Percentiles rank a stretch among this genome's conserved stretches.
These are phyloP conservation scores for Chlamydotis undulata DNA, from an alignment of 2,113 vertebrate species.

Conservation along the genomic window DNA sequence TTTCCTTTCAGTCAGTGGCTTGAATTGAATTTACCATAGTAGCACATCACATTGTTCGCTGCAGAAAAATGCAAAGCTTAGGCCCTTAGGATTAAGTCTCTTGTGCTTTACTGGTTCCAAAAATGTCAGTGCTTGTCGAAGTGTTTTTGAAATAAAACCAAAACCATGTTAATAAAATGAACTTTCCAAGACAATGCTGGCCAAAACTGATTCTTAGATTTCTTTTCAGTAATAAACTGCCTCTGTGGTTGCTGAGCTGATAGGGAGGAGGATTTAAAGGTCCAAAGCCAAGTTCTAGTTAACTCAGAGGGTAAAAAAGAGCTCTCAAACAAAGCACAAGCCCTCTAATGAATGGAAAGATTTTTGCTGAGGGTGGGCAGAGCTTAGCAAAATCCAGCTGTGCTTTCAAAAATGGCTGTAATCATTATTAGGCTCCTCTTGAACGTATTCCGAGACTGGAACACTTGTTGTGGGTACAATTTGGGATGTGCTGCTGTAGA, in stretches of 20 bases:
- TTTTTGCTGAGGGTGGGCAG: not conserved
- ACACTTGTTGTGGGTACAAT: not conserved
- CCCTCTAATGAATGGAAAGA: conserved; percentile 10
- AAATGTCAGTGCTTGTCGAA: conserved; percentile 71
- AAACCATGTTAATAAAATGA: conserved; percentile 72
- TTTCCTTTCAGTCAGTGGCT: conserved; percentile 58
- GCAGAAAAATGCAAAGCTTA: conserved; percentile 69
- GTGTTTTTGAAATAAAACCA: conserved; percentile 75
- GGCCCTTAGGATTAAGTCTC: conserved; percentile 72
- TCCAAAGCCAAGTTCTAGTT: conserved; percentile 30
- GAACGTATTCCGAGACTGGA: conserved; percentile 15
- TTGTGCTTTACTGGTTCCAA: conserved; percentile 68
- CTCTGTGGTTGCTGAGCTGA: conserved; percentile 46
- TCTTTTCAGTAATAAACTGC: conserved; percentile 71
- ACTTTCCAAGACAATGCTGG: conserved; percentile 71
- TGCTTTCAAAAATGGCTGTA: not conserved
- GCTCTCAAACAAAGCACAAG: not conserved
- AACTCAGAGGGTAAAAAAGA: not conserved
- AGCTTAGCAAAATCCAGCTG: conserved; percentile 12
- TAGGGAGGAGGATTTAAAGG: conserved; percentile 35
- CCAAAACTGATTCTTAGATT: conserved; percentile 74
- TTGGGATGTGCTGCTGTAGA: conserved; percentile 39
- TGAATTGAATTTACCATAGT: conserved; percentile 59
- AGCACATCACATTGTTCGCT: conserved; percentile 63
- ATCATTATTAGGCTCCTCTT: not conserved